These are phyloP conservation scores for Holocentrus rufus DNA, from an alignment of 2,797 vertebrate genomes.

Conservation along the genomic window DNA sequence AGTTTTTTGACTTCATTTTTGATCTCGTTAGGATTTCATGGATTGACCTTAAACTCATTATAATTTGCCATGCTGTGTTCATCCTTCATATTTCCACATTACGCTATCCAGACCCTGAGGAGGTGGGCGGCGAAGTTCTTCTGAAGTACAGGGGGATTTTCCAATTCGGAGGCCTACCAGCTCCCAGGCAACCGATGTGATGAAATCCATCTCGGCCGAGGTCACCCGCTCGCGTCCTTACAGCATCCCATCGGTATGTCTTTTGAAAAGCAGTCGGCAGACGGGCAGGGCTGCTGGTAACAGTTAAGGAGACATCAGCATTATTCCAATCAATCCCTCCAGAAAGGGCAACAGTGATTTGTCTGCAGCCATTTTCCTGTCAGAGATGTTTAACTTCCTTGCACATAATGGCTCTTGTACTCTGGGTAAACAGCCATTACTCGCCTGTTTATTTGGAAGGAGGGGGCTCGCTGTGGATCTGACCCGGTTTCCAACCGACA, in stretches of 20 bases:
- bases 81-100: constrained; percentile 57
- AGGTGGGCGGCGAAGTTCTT: constrained; percentile 39
- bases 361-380: constrained; percentile 82
- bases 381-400: constrained; percentile 84
- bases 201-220: constrained; percentile 64
- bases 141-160: constrained; percentile 49
- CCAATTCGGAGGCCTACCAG: constrained; percentile 28
- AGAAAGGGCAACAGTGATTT: constrained; percentile 82
- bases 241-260: constrained; percentile 64
- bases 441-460: constrained; percentile 83
- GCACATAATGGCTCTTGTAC: constrained; percentile 78
- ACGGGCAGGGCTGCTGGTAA: constrained; percentile 73
- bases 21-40: constrained; percentile 58
- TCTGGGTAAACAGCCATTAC: constrained; percentile 83
- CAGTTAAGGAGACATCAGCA: constrained; percentile 75
- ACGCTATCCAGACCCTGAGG: constrained; percentile 56
- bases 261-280: constrained; percentile 58
- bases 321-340: constrained; percentile 77
- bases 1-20: constrained; percentile 61
- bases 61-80: constrained; percentile 45
- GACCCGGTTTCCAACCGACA: constrained; percentile 77
- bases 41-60: constrained; percentile 65
- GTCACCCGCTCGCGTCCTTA: constrained; percentile 70
- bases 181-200: constrained; percentile 53
- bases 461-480: constrained; percentile 69